These are phyloP conservation scores for Tenodera sinensis DNA, from an alignment of 2,888 invertebrate genomes.

Conservation along the genomic window DNA sequence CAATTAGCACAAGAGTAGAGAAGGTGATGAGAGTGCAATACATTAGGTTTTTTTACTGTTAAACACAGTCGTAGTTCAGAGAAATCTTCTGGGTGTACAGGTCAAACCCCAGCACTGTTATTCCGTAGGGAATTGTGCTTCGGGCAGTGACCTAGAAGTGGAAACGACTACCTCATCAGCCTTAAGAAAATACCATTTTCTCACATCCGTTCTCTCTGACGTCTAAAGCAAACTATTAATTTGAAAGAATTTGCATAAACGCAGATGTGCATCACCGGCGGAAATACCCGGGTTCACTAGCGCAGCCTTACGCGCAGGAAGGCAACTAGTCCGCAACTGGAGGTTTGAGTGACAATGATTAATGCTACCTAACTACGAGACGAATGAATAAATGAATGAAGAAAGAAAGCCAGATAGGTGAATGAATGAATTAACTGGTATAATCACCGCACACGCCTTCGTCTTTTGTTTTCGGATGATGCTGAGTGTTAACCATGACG, in stretches of 20 bases:
- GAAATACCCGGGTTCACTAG: background rate
- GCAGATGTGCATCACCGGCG: background rate
- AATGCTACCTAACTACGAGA: background rate
- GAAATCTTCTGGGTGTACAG: no score
- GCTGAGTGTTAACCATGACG: background rate
- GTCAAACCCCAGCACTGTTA: no score
- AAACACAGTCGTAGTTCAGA: no score
- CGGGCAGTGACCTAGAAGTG: background rate
- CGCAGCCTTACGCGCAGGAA: no score
- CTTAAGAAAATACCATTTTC: background rate
- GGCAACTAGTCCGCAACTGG: background rate
- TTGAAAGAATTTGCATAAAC: background rate
- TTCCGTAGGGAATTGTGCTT: background rate
- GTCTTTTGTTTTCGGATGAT: background rate
- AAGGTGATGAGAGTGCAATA: no score
- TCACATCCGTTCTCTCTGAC: background rate
- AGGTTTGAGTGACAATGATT: background rate
- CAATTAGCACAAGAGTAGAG: no score
- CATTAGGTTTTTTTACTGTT: no score
- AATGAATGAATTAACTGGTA: constrained; percentile 6
- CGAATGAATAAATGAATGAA: constrained; percentile 1
- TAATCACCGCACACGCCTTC: background rate
- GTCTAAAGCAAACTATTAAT: background rate
- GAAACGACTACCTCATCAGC: background rate
- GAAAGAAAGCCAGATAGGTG: background rate